Conservation (phyloP, 2,888 invertebrate species). For the Melieria crassipennis region DNA sequence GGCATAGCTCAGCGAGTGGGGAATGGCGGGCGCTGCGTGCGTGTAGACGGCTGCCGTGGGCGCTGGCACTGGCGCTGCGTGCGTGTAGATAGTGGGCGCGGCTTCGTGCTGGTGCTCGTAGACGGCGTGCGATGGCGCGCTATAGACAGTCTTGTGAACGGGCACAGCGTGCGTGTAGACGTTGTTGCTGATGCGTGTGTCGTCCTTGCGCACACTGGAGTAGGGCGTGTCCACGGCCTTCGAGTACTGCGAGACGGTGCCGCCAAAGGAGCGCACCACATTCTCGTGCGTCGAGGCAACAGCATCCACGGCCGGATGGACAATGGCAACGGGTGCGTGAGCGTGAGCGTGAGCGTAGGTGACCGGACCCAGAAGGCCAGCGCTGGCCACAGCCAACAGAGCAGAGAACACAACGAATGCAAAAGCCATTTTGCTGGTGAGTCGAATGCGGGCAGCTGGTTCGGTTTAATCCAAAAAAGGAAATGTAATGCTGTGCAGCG, state of each 20-base stretch:
- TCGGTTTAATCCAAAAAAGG: conserved; percentile 21
- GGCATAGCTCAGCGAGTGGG: conserved; percentile 57
- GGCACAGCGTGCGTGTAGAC: conserved; percentile 56
- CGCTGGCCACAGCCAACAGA: conserved; percentile 71
- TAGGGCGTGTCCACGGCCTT: conserved; percentile 72
- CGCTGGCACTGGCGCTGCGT: conserved; percentile 51
- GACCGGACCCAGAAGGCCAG: conserved; percentile 68
- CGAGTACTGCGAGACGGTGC: conserved; percentile 70
- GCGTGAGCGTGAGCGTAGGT: conserved; percentile 47
- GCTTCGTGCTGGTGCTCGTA: conserved; percentile 29
- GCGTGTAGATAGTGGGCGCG: conserved; percentile 42
- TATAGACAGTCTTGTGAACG: conserved; percentile 43
- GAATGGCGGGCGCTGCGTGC: conserved; percentile 61
- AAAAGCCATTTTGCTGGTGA: conserved; percentile 55
- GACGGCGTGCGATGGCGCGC: conserved; percentile 41
- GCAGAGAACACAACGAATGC: conserved; percentile 70
- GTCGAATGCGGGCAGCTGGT: not conserved
- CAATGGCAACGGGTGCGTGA: conserved; percentile 45
- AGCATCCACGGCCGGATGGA: conserved; percentile 60
- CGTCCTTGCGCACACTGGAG: conserved; percentile 70
- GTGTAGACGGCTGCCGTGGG: conserved; percentile 54
- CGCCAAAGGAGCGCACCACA: conserved; percentile 68
- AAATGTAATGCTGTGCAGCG: conserved; percentile 23
- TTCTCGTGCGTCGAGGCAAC: conserved; percentile 69
- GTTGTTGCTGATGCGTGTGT: conserved; percentile 71